Conservation (phyloP, 2,888 invertebrate species). For the Tipula helvola region DNA sequence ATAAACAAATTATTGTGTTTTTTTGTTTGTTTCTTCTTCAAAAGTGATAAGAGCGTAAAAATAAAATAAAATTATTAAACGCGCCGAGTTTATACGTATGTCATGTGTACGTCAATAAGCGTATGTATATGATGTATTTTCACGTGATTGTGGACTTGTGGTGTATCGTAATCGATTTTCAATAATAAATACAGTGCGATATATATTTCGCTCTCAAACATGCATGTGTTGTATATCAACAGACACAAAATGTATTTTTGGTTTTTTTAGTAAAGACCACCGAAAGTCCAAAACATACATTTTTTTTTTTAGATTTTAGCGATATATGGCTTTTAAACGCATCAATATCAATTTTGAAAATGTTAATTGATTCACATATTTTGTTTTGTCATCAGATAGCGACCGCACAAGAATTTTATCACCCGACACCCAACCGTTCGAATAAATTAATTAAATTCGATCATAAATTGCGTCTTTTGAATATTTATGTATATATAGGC, state of each 20-base stretch:
- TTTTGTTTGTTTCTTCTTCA: neutral
- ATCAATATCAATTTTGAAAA: neutral
- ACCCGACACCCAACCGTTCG: neutral
- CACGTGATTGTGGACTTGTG: neutral
- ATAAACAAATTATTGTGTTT: neutral
- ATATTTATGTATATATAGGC: neutral
- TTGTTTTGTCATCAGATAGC: neutral
- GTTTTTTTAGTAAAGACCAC: neutral
- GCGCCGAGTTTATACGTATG: neutral
- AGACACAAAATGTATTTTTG: neutral
- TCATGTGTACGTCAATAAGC: neutral
- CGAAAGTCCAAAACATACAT: neutral
- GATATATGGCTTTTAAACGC: neutral
- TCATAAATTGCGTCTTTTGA: neutral
- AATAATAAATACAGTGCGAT: neutral
- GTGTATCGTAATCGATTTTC: neutral
- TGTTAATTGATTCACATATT: neutral
- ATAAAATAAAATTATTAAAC: neutral
- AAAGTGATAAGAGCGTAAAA: neutral
- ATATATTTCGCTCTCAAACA: neutral
- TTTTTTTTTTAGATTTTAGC: neutral
- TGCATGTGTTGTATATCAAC: neutral
- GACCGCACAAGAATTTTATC: neutral
- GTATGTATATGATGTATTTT: neutral
- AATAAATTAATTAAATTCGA: neutral